Evolutionary conservation across 2,113 vertebrate species (phyloP), one percentile per base, ranked within the genome.

Genomic region (Syngnathus scovelli): DNA sequence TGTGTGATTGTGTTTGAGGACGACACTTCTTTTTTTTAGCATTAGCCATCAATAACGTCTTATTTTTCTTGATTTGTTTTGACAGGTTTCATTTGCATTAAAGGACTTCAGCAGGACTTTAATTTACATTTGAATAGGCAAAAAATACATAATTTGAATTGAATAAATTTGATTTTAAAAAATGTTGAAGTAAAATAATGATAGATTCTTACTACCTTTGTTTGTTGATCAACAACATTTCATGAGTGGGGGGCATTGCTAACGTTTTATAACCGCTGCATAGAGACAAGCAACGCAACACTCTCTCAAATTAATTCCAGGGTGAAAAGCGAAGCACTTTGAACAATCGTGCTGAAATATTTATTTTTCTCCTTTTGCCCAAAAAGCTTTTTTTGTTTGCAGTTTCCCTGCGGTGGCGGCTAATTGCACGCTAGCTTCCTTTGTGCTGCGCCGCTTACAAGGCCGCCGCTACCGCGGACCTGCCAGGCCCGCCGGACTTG

Each of bases 341-440:
- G 60, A 61, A 61, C 59, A 39, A 21, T 61, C 4, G 9, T 12
- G 18, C 13, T 62, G 41, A 62, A 62, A 62, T 62, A 62, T 62
- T 62, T 46, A 62, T 44, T 44, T 44, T 62, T 44, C 61, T 62
- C 39, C 13, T 43, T 62, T 44, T 62, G n/a, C 61, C 27, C 61
- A 27, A 62, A 62, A 62, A 62, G 19, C 38, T 21, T 62, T 44
- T 43, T 62, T 62, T 62, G 39, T 41, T 44, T 44, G 61, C 21
- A 11, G 21, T 15, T 62, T 62, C 61, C 55, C 61, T 23, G 21
- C 21, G 61, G 39, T 18, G 39, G 61, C 41, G 7, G 38, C 41
- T 62, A 62, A 62, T 62, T 62, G 41, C 61, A 27, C 41, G n/a
- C 55, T 6, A 62, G 61, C 61, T 27, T 58, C 61, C 61, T 27